Percentiles rank a stretch among this genome's conserved stretches.
These are phyloP conservation scores for Drosophila kuntzei DNA, from an alignment of 2,888 invertebrate genomes.

Conservation along the genomic window DNA sequence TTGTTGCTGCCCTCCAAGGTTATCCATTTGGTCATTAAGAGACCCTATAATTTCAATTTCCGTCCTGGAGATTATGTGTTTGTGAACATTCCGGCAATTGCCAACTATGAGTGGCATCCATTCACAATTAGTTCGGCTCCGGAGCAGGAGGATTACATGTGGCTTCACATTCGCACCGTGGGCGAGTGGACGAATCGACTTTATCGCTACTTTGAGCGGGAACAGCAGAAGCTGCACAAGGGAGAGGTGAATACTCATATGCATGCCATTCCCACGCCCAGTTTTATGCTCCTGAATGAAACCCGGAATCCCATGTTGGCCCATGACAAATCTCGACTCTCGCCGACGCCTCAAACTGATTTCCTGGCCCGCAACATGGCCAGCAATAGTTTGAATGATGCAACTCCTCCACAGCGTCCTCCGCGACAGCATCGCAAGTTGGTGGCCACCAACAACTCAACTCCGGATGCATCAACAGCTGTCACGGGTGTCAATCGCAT, in stretches of 20 bases:
- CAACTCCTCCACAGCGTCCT: constrained; percentile 74
- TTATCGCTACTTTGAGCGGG: constrained; percentile 93
- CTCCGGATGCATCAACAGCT: constrained; percentile 24
- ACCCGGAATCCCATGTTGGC: constrained; percentile 47
- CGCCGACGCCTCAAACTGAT: constrained; percentile 80
- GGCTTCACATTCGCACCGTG: constrained; percentile 96
- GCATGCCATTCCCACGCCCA: constrained; percentile 77
- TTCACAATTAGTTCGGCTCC: constrained; percentile 98
- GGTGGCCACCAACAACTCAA: constrained; percentile 34
- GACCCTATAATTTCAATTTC: constrained; percentile 94
- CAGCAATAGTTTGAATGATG: constrained; percentile 48
- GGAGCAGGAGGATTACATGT: constrained; percentile 96
- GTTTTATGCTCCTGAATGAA: constrained; percentile 73
- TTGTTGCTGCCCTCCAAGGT: constrained; percentile 94
- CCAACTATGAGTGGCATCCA: constrained; percentile 98
- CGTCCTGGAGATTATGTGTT: constrained; percentile 97
- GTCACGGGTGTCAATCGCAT: constrained; percentile 76
- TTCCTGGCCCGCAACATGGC: constrained; percentile 82
- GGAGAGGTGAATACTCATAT: constrained; percentile 86
- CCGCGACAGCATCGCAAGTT: constrained; percentile 78
- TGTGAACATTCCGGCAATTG: constrained; percentile 95
- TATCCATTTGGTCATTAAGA: constrained; percentile 94
- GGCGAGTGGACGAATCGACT: constrained; percentile 97
- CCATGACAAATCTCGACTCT: constrained; percentile 8
- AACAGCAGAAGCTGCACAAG: constrained; percentile 91